Percentiles rank a stretch among this genome's conserved stretches.
These are phyloP conservation scores for Cepaea nemoralis DNA, from an alignment of 1,140 invertebrate species.

Conservation along the genomic window DNA sequence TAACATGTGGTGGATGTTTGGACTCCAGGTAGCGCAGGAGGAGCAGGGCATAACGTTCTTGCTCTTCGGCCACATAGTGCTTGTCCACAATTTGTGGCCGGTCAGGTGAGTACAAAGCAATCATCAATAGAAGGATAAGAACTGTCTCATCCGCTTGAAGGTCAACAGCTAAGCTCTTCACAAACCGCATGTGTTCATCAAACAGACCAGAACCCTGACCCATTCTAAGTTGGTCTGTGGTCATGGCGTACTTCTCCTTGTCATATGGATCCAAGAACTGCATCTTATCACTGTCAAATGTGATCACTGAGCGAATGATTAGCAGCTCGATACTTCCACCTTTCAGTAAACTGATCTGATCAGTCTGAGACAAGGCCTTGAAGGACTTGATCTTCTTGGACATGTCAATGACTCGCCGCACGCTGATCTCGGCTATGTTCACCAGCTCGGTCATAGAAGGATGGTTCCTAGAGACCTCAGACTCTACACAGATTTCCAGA, in stretches of 20 bases:
- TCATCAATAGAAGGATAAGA: conserved; percentile 73
- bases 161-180: conserved; percentile 69
- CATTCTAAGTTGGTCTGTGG: conserved; percentile 66
- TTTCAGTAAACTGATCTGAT: conserved; percentile 73
- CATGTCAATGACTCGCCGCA: conserved; percentile 72
- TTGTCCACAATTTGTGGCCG: conserved; percentile 71
- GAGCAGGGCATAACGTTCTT: conserved; percentile 74
- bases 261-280: conserved; percentile 70
- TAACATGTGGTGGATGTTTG: conserved; percentile 69
- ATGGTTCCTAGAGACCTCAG: conserved; percentile 60
- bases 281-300: conserved; percentile 71
- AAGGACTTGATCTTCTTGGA: conserved; percentile 73
- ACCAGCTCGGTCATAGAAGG: conserved; percentile 69
- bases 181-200: conserved; percentile 75
- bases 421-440: conserved; percentile 72
- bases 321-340: conserved; percentile 75
- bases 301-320: conserved; percentile 73
- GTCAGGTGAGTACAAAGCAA: conserved; percentile 75
- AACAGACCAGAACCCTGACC: conserved; percentile 66
- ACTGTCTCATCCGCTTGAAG: conserved; percentile 74
- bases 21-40: conserved; percentile 74
- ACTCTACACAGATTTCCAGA: conserved; percentile 67
- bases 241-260: conserved; percentile 68
- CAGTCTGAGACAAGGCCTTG: conserved; percentile 68
- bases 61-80: conserved; percentile 69